Evolutionary conservation across 2,797 vertebrate genomes (phyloP), one percentile per base, ranked within the genome.

Genomic region (Kryptolebias ocellatus): DNA sequence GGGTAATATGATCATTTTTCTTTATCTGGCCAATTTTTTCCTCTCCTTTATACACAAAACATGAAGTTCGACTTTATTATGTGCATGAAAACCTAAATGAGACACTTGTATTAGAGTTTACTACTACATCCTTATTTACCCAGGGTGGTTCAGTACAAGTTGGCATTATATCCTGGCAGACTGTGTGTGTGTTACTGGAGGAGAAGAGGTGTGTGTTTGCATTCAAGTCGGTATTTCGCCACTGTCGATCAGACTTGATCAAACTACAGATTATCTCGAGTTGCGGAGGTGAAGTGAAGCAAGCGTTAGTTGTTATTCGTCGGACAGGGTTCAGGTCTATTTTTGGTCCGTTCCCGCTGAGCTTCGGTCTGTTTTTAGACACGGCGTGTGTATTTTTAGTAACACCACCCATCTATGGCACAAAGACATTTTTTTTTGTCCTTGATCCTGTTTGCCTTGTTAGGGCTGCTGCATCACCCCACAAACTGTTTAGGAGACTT

Each of bases 51-150:
- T 18, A 18, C 17, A 6, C 29, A 34, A 42, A 4, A 47, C 0
- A 11, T 31, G 34, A 42, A 17, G 28, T 56, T 53, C 2, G n/a
- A n/a, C 7, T 4, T 17, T n/a, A 46, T 24, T 51, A 51, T 24
- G 18, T 24, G 20, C n/a, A 49, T 4, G 3, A 50, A 20, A 24
- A 27, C 2, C 12, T 51, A 0, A 4, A 27, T 42, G 18, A 27
- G 6, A 0, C 0, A 15, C 0, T 20, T 2, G 14, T 63, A 0
- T 29, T 29, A 2, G 12, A 44, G 29, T 27, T 3, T 66, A 17
- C 16, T 60, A 15, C 59, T 50, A 83, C 69, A 86, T 91, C 88
- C 88, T 84, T 88, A 53, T 90, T 87, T 83, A 78, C 83, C 71
- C 52, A 90, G 60, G 88, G 88, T 74, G 83, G 80, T 57, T 67